Conservation (phyloP, 2,888 invertebrate genomes). For the Sphaeridia pumilis region DNA sequence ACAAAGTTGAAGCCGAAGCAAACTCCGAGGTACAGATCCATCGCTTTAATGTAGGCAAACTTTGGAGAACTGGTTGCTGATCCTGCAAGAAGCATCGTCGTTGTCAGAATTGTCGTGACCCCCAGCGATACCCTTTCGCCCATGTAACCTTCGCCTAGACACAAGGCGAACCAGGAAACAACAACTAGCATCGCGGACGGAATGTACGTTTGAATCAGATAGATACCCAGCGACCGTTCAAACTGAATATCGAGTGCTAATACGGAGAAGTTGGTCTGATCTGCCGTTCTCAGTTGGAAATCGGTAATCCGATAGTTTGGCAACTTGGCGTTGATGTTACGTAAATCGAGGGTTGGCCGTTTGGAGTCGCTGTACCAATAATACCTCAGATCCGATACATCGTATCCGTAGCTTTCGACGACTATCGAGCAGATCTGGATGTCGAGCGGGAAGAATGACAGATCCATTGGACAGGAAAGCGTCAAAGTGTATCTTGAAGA, state of each 20-base stretch:
- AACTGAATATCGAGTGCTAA: slow-evolving; percentile 5
- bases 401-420: slow-evolving; percentile 25
- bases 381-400: slow-evolving; percentile 18
- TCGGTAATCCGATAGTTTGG: slow-evolving; percentile 1
- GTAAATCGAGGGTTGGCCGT: slow-evolving; percentile 15
- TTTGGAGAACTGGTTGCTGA: slow-evolving; percentile 44
- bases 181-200: slow-evolving; percentile 26
- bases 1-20: slow-evolving; percentile 44
- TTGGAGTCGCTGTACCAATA: slow-evolving; percentile 15
- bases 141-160: slow-evolving; percentile 22
- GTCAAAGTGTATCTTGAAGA: slow-evolving; percentile 28
- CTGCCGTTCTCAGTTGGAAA: not conserved
- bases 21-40: slow-evolving; percentile 42
- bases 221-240: slow-evolving; percentile 19
- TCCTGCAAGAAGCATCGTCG: slow-evolving; percentile 43
- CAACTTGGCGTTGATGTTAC: not conserved
- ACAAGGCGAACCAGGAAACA: slow-evolving; percentile 31
- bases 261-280: not conserved
- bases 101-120: slow-evolving; percentile 44
- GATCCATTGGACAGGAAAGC: slow-evolving; percentile 26
- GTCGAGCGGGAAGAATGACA: slow-evolving; percentile 26
- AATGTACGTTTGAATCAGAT: slow-evolving; percentile 30
- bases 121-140: slow-evolving; percentile 38
- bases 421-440: slow-evolving; percentile 22
- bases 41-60: slow-evolving; percentile 46